Base-by-base conservation (phyloP, 2,888 invertebrate species). In the Drosophila peninsularis region DNA sequence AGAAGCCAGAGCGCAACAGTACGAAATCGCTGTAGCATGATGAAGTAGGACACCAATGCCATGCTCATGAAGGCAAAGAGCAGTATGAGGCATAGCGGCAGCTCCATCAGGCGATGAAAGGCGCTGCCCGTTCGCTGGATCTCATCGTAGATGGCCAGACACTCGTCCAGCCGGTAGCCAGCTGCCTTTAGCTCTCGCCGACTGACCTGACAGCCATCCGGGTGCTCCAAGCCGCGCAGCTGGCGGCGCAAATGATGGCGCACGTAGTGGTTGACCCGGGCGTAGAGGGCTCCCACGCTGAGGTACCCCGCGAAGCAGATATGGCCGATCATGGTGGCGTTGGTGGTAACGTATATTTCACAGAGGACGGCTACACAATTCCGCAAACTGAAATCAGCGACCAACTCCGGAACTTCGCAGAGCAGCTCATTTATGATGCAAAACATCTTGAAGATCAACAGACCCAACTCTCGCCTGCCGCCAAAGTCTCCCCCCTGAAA, bases 271-370 rank as follows among this genome's bases (percentile, higher is more conserved):
- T 82, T 79, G 21, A 84, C 50, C 53, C 64, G 71, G 9, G 44
- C 41, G 30, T 75, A 84, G 3, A 82, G 56, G 0, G 72, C 71
- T 0, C 78, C 82, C 37, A 84, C 42, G 27, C 77, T 71, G n/a
- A 84, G 65, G 36, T 74, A 84, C 19, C 79, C 75, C n/a, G 80
- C 47, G 24, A 80, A 80, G 50, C 69, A 66, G 10, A 71, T 56
- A n/a, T 82, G 69, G n/a, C 72, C 45, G 19, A 72, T 66, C 63
- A 84, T 61, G 14, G 14, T 1, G 0, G 62, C 27, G 9, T 52
- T 74, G 1, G 55, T 14, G 3, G 44, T 24, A 0, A 58, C 21
- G 27, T 81, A 71, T 0, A 61, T 19, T 0, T 84, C 67, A 11
- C 45, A 42, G 0, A 75, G 2, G 1, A 39, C 0, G 19, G 1